Conservation (phyloP, 1,140 invertebrate species). For the Nephotettix cincticeps region DNA sequence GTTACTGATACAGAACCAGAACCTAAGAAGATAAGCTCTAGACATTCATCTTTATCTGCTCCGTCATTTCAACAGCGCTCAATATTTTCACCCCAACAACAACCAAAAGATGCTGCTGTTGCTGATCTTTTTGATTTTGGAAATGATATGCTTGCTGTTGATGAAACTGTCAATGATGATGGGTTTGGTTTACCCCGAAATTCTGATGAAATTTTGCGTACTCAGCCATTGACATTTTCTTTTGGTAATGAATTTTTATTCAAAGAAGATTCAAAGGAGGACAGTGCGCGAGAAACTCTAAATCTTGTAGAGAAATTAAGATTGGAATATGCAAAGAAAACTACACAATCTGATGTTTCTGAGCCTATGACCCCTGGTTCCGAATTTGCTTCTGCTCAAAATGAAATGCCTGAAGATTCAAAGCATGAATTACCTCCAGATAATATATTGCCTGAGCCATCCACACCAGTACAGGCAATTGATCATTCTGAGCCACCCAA, state of each 20-base stretch:
- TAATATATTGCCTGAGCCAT: background rate
- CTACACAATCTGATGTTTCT: slow-evolving; percentile 48
- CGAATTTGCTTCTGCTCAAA: background rate
- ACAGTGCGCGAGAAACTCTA: slow-evolving; percentile 70
- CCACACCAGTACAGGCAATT: slow-evolving; percentile 11
- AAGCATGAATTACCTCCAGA: background rate
- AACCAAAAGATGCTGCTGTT: slow-evolving; percentile 58
- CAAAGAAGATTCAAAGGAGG: slow-evolving; percentile 77
- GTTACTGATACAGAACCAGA: slow-evolving; percentile 30
- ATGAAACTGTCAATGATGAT: slow-evolving; percentile 59
- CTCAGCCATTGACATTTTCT: slow-evolving; percentile 61
- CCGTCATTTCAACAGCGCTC: slow-evolving; percentile 54
- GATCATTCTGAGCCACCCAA: slow-evolving; percentile 27
- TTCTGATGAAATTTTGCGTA: slow-evolving; percentile 55
- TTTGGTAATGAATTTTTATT: slow-evolving; percentile 64
- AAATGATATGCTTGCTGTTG: slow-evolving; percentile 61
- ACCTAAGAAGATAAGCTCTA: slow-evolving; percentile 38
- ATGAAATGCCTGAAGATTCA: background rate
- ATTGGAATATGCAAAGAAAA: slow-evolving; percentile 65
- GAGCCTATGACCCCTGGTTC: slow-evolving; percentile 13
- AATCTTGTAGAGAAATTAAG: slow-evolving; percentile 76
- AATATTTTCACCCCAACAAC: slow-evolving; percentile 69
- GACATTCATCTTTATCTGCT: slow-evolving; percentile 37
- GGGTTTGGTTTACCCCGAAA: slow-evolving; percentile 60
- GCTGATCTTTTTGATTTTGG: slow-evolving; percentile 64